These are phyloP conservation scores for Panagrolaimus sp. DNA, from an alignment of 1,140 invertebrate species.

Conservation along the genomic window DNA sequence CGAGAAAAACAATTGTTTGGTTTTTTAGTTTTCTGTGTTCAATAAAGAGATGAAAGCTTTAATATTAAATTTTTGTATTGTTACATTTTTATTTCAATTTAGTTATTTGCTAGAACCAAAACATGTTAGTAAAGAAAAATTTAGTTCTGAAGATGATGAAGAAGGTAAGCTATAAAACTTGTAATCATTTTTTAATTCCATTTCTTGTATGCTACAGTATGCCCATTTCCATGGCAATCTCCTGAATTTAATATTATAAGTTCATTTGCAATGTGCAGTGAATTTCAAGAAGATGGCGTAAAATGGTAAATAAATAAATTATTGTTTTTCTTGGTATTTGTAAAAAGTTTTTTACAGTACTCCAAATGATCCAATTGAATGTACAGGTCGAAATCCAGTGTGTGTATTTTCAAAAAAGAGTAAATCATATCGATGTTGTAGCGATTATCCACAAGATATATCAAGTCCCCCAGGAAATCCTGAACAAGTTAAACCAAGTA, in stretches of 20 bases:
- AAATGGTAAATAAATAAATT: background rate
- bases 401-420: constrained; percentile 33
- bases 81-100: too few relatives aligned
- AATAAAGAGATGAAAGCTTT: too few relatives aligned
- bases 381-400: constrained; percentile 31
- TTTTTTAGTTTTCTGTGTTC: too few relatives aligned
- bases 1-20: too few relatives aligned
- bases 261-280: constrained; percentile 31
- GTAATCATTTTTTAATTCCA: background rate
- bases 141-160: constrained; percentile 24
- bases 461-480: constrained; percentile 36
- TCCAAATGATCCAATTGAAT: constrained; percentile 35
- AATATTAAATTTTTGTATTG: too few relatives aligned
- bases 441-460: constrained; percentile 32
- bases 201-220: constrained; percentile 21
- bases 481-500: constrained; percentile 38
- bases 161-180: constrained; percentile 27
- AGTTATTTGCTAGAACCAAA: background rate
- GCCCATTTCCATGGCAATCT: constrained; percentile 40
- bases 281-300: constrained; percentile 31
- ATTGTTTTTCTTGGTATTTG: too few relatives aligned
- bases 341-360: constrained; percentile 1
- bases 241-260: constrained; percentile 36
- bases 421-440: constrained; percentile 32
- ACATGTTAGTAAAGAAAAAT: constrained; percentile 20